These are phyloP conservation scores for Elgaria multicarinata DNA, from an alignment of 2,113 vertebrate species.

Conservation along the genomic window DNA sequence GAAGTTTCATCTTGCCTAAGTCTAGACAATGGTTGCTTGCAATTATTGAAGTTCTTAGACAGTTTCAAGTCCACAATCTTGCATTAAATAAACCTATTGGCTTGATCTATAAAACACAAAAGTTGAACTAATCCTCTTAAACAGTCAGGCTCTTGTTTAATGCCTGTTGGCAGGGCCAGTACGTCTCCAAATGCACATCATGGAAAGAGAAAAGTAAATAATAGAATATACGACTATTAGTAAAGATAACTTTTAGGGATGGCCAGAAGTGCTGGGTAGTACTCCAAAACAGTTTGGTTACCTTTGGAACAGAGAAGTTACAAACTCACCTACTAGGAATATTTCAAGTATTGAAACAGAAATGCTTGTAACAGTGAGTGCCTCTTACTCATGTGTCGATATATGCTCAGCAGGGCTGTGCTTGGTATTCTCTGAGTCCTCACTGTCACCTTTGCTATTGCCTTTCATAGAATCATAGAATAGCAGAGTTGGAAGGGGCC, in stretches of 20 bases:
- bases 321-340: not conserved
- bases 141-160: not conserved
- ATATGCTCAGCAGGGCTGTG: not conserved
- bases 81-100: not conserved
- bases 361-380: too few species aligned
- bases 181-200: not conserved
- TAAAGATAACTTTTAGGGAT: not conserved
- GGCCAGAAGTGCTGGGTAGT: not conserved
- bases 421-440: not conserved
- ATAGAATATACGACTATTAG: not conserved
- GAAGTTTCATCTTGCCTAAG: not conserved
- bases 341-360: too few species aligned
- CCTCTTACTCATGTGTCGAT: too few species aligned
- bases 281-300: not conserved
- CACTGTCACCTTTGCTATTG: not conserved
- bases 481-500: too few species aligned
- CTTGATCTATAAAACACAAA: not conserved
- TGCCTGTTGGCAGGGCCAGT: not conserved
- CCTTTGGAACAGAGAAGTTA: not conserved
- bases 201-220: not conserved
- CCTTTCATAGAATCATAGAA: too few species aligned
- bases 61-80: not conserved
- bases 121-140: not conserved
- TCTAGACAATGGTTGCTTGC: not conserved
- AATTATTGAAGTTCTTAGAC: not conserved